Evolutionary conservation across 2,888 invertebrate species (phyloP).

Genomic region (Apamea epomidion): DNA sequence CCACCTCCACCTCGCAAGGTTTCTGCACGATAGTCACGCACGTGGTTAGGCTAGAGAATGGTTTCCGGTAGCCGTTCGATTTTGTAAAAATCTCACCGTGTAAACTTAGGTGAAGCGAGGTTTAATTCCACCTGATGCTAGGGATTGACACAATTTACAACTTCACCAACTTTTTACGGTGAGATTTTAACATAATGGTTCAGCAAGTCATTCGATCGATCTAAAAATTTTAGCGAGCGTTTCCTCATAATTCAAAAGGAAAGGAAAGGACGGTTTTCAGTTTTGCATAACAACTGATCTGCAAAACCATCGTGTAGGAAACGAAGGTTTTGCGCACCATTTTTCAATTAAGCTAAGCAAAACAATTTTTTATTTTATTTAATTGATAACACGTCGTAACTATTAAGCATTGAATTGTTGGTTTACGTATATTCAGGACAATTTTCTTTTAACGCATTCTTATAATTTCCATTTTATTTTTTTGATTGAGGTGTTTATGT

Average conservation of each 20-base stretch:
- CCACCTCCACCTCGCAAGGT: slow-evolving; percentile 86
- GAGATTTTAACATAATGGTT: neutral
- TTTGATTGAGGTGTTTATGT: neutral
- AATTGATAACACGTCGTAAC: neutral
- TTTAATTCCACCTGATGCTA: neutral
- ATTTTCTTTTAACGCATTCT: neutral
- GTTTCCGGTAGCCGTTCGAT: neutral
- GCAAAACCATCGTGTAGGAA: neutral
- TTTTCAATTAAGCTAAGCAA: neutral
- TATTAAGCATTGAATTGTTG: neutral
- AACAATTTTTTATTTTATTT: neutral
- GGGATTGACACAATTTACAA: neutral
- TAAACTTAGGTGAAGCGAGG: neutral
- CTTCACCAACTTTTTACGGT: neutral
- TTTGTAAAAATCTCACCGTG: neutral
- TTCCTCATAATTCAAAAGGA: neutral
- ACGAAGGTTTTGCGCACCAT: neutral
- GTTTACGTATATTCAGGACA: neutral
- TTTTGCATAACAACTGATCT: neutral
- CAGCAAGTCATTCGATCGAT: neutral
- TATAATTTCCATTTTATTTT: neutral
- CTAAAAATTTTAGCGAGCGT: neutral
- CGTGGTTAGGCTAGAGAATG: neutral
- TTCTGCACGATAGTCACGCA: slow-evolving; percentile 70
- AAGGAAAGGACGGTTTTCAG: neutral